A percentile compares a stretch with the other conserved stretches of the same genome.
These are phyloP conservation scores for Garra rufa DNA, from an alignment of 2,113 vertebrate genomes.

Conservation along the genomic window DNA sequence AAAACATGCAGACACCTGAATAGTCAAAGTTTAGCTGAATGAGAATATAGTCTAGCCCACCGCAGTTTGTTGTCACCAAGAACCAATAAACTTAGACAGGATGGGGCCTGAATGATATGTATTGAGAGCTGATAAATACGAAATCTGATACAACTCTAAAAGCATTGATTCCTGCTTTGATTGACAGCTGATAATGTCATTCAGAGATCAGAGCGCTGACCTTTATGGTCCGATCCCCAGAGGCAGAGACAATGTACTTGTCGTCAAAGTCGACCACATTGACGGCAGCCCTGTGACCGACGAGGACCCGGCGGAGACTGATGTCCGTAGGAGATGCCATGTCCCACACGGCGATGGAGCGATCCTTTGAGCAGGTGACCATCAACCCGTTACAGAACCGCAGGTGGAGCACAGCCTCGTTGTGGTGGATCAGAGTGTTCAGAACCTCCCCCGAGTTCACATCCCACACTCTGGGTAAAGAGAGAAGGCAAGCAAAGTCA, in stretches of 20 bases:
- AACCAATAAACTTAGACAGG: not conserved
- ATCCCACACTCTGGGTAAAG: conserved; percentile 88
- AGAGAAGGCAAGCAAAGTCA: not conserved
- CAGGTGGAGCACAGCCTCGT: conserved; percentile 94
- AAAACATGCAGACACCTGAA: not conserved
- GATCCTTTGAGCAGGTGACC: conserved; percentile 99
- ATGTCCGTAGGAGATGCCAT: conserved; percentile 98
- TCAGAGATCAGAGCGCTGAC: conserved; percentile 67
- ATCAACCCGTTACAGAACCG: conserved; percentile 96
- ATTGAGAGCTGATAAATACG: not conserved
- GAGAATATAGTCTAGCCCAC: too few species aligned
- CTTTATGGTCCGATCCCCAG: conserved; percentile 98
- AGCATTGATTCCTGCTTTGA: not conserved
- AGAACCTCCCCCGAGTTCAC: conserved; percentile 96
- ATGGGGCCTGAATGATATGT: not conserved
- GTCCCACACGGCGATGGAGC: conserved; percentile 98
- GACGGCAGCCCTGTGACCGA: conserved; percentile 94
- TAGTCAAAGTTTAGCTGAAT: not conserved
- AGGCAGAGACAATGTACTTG: conserved; percentile 98
- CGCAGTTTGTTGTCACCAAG: not conserved
- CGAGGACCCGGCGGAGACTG: conserved; percentile 92
- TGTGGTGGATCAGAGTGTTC: conserved; percentile 97
- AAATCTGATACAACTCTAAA: not conserved
- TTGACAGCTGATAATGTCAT: not conserved
- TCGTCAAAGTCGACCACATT: conserved; percentile 98